These are phyloP conservation scores for Regulus satrapa DNA, from an alignment of 2,113 vertebrate species.

Conservation along the genomic window DNA sequence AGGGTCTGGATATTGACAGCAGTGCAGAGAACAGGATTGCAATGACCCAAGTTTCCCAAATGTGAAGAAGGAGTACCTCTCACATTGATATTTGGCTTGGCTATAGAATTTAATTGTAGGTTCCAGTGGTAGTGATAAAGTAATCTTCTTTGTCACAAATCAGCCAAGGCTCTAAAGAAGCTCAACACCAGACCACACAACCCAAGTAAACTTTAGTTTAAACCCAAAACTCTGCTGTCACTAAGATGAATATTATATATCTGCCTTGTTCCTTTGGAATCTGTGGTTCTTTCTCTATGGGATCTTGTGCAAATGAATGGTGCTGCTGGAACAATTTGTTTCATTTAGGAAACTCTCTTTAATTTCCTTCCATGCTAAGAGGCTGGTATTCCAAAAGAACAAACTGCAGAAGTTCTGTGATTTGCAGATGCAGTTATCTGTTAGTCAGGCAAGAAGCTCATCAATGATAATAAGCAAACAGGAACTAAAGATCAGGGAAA, in stretches of 20 bases:
- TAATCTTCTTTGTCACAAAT: neutral
- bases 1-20: neutral
- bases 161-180: neutral
- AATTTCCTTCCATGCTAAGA: neutral
- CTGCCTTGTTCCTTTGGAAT: neutral
- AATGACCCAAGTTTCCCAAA: neutral
- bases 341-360: neutral
- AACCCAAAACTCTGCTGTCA: neutral
- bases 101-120: neutral
- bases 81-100: neutral
- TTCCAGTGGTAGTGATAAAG: neutral
- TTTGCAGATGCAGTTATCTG: neutral
- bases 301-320: neutral
- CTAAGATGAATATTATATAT: neutral
- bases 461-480: neutral
- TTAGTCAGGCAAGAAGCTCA: conserved; percentile 9
- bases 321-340: neutral
- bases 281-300: neutral
- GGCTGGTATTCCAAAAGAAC: neutral
- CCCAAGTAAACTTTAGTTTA: neutral
- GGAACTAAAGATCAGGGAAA: neutral
- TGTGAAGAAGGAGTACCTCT: neutral
- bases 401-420: neutral
- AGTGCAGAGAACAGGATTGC: neutral
- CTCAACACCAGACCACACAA: neutral